Base-by-base conservation (phyloP, 2,113 vertebrate genomes). In the Heteronetta atricapilla region DNA sequence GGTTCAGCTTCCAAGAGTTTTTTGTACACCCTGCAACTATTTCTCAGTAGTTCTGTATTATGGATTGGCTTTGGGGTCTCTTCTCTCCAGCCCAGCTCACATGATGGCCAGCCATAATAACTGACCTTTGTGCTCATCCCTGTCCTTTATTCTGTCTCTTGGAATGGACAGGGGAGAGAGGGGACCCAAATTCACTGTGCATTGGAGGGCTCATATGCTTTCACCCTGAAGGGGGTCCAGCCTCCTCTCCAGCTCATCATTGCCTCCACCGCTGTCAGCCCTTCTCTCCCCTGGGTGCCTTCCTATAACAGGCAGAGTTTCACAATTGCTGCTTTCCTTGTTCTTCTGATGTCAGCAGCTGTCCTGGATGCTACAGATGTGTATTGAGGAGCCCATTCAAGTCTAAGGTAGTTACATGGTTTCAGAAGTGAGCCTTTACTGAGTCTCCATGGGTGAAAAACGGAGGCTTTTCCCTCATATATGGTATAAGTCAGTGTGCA, bases 201-300 rank as follows among this genome's bases (percentile, higher is more conserved):
- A 7, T 46, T 48, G 52, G 40, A 80, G 36, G 16, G 36, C n/a
- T 53, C 0, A 0, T 16, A 13, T 1, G 1, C n/a, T 82, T 48
- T 66, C 19, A 48, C 5, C 12, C 64, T 20, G 13, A 38, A 34
- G 36, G 9, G 44, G 48, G 16, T 28, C 36, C 60, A 59, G 34
- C 34, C 15, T 55, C 20, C 59, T 15, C 10, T 68, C 10, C 22
- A 29, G 2, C 55, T 82, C 44, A 56, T 28, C 36, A 5, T 11
- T 62, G 7, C 21, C 15, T 72, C n/a, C 36, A 13, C 21, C 60
- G 19, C 59, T 81, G 38, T 44, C 69, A 91, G 38, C 10, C 28
- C 59, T 86, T 44, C 33, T 58, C 5, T 91, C 13, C 38, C 6
- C 48, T 5, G 38, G 19, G 11, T 16, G 33, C 36, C 14, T 55